Base-by-base conservation (phyloP, 2,113 vertebrate genomes). In the Hemichromis elongatus region DNA sequence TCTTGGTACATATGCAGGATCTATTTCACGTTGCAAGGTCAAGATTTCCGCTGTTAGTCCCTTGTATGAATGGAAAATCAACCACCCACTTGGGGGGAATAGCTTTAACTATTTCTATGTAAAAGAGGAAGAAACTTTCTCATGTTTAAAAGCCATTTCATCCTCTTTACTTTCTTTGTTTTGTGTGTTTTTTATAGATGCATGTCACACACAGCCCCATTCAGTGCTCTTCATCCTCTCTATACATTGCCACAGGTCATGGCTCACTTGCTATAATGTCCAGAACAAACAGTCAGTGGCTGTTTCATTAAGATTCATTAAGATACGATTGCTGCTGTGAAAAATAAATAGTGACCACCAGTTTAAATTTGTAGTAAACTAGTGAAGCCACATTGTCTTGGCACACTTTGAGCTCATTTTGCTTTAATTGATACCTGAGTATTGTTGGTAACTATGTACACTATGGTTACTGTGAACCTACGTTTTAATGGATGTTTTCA, bases 11-110 rank as follows among this genome's bases (percentile, higher is more conserved):
- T 70, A 80, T 26, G 52, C 79, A 82, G n/a, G 54, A 82, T 61
- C 77, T 40, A 61, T 81, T 92, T 93, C 81, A 92, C 47, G 63
- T 91, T 82, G 87, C 77, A 40, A 56, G 82, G 59, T 68, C 73
- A 35, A 82, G 59, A 45, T 82, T 85, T 82, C 42, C 26, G 30
- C 80, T 83, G 82, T 77, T 68, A 57, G 13, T 83, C 61, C 9
- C 24, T 54, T 42, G 18, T 8, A 13, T 68, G 59, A 50, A 70
- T 47, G 12, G 18, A 77, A 66, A 90, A 89, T 93, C 84, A 73
- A 52, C 83, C 75, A 35, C 14, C 7, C 26, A 16, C 21, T 68
- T 42, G 37, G 50, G 63, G 56, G 19, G 10, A 79, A 54, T 30
- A 42, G 35, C 61, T 55, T 19, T 13, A 50, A 68, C 14, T 52